These are phyloP conservation scores for Neosilurus mollespiculum DNA, from an alignment of 2,797 vertebrate genomes.

Conservation along the genomic window DNA sequence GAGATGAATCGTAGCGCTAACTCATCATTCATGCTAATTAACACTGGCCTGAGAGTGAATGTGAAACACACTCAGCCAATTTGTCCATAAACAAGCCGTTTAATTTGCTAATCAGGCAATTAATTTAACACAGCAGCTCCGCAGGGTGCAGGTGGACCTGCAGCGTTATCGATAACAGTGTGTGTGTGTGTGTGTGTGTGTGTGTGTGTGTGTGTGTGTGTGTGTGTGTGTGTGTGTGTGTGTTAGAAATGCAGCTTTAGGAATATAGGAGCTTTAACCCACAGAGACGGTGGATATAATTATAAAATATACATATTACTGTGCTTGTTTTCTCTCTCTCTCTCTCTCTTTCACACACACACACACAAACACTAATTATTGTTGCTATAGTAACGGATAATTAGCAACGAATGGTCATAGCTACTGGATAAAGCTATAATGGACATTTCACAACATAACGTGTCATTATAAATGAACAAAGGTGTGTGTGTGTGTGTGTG, in stretches of 20 bases:
- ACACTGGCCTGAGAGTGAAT: conserved; percentile 42
- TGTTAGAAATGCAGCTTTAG: background rate
- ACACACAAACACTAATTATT: background rate
- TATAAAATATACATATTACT: too few relatives aligned
- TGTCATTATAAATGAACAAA: conserved; percentile 9
- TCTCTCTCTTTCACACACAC: too few relatives aligned
- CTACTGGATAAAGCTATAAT: background rate
- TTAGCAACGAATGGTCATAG: background rate
- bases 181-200: conserved; percentile 15
- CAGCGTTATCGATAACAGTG: conserved; percentile 24
- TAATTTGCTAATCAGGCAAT: conserved; percentile 51
- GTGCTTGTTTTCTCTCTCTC: too few relatives aligned
- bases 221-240: conserved; percentile 11
- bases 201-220: conserved; percentile 14
- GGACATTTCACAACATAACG: background rate
- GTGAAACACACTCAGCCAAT: conserved; percentile 39
- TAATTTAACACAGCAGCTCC: conserved; percentile 37
- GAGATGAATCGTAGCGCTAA: conserved; percentile 32
- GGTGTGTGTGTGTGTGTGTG: background rate
- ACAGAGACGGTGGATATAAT: too few relatives aligned
- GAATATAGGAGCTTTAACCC: background rate
- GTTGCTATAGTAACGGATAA: conserved; percentile 1
- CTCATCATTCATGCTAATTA: conserved; percentile 47
- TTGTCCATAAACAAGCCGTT: conserved; percentile 48
- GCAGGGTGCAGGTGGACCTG: conserved; percentile 17